A percentile compares a stretch with the other conserved stretches of the same genome.
phyloP scores from a whole-genome alignment of 2,113 vertebrate species.

The Tonatia bakeri region DNA sequence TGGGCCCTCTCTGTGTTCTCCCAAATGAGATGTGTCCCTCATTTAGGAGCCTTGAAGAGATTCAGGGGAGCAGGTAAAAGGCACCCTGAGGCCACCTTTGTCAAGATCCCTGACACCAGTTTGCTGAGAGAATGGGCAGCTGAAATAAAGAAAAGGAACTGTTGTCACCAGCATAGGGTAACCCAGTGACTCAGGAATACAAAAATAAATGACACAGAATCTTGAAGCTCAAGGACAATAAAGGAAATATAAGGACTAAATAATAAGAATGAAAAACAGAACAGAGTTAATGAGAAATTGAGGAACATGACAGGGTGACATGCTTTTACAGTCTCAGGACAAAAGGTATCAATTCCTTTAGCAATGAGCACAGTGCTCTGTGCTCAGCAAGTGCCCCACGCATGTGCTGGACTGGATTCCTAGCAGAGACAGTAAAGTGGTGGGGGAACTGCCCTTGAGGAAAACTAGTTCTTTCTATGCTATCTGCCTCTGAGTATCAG shows the following conservation, averaged over 20 bases:
- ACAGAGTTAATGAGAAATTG: not conserved
- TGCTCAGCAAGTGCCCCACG: not conserved
- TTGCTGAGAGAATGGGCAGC: not conserved
- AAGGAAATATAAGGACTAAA: not conserved
- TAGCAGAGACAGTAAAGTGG: not conserved
- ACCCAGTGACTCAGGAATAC: not conserved
- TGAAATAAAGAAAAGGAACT: not conserved
- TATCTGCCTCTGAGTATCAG: not conserved
- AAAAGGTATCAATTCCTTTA: not conserved
- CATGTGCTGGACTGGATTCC: accelerated
- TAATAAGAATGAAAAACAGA: not conserved
- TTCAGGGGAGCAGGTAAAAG: not conserved
- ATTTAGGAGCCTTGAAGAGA: not conserved
- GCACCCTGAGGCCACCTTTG: not conserved
- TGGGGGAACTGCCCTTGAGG: too few species aligned
- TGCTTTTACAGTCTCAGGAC: not conserved
- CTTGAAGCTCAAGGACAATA: not conserved
- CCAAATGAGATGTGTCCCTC: not conserved
- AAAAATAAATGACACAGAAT: not conserved
- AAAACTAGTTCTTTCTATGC: accelerated
- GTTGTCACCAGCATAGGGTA: accelerated
- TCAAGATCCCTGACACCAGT: not conserved
- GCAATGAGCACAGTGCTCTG: not conserved
- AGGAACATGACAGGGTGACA: not conserved
- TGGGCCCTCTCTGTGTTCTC: not conserved